Percentiles rank a stretch among this genome's conserved stretches.
Conservation (phyloP, 2,797 vertebrate genomes). For the Sarcophilus harrisii region DNA sequence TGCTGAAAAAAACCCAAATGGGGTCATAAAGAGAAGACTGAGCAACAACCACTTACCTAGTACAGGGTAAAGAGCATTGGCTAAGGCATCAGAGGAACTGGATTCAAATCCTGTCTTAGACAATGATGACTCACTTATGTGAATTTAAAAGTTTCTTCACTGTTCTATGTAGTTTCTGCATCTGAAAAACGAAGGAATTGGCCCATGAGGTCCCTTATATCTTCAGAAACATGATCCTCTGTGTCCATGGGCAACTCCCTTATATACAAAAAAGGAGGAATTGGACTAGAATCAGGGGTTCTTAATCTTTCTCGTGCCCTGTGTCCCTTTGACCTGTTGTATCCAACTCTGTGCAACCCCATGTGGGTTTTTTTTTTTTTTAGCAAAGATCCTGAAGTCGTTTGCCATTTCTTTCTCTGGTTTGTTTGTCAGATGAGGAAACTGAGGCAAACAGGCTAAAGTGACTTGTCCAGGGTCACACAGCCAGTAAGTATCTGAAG, state of each 20-base stretch:
- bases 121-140: not conserved
- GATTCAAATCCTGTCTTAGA: not conserved
- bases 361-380: not conserved
- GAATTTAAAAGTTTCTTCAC: not conserved
- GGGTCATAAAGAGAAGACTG: not conserved
- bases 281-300: not conserved
- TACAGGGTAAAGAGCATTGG: not conserved
- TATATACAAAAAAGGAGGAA: not conserved
- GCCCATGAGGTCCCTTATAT: not conserved
- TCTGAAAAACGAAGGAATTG: not conserved
- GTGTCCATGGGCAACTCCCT: not conserved
- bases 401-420: not conserved
- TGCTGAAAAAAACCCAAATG: not conserved
- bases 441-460: not conserved
- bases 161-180: not conserved
- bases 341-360: not conserved
- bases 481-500: not conserved
- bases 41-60: not conserved
- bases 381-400: not conserved
- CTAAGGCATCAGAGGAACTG: not conserved
- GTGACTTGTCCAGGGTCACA: not conserved
- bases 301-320: not conserved
- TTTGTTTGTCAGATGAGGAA: not conserved
- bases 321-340: not conserved
- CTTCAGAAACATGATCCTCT: not conserved